Evolutionary conservation across 2,113 vertebrate species (phyloP), one percentile per base, ranked within the genome.

Genomic region (Zapus hudsonius): DNA sequence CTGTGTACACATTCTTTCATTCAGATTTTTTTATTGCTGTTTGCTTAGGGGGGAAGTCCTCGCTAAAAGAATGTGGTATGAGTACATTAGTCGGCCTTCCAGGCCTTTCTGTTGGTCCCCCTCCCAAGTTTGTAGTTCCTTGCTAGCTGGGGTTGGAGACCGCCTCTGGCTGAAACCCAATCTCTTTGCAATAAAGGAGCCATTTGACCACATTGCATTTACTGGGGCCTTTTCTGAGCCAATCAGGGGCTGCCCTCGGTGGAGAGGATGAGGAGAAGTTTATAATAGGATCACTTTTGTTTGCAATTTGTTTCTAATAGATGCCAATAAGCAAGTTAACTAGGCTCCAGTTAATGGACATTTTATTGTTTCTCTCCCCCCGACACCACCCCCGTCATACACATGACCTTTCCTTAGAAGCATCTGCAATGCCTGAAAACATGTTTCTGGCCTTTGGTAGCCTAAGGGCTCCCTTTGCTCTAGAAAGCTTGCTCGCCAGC

Each of bases 331-430:
- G 98, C 98, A 98, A 96, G 98, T 99, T 98, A 99, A 99, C 98
- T 98, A 98, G 98, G 98, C 98, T 98, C 97, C 98, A 98, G 99
- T 99, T 99, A 99, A 99, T 99, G 99, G 99, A 99, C 98, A 99
- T 99, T 99, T 99, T 99, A 99, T 99, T 98, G 98, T 98, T 97
- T 97, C 97, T 98, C 98, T 98, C 97, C 19, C 44, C 40, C 42
- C 11, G 13, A 72, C 63, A 57, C 59, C 42, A 70, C 69, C 57
- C 96, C 98, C 98, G 97, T 98, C 92, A 98, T 98, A 98, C 98
- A 98, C 98, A 98, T 99, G 99, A 99, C 99, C 99, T 99, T 97
- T 98, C 97, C 98, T 98, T 97, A 98, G 98, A 98, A 98, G 98
- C 98, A 97, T 98, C 97, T 97, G 98, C 94, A 97, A 97, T 97